These are phyloP conservation scores for Halichondria panicea DNA, from an alignment of 37 sponge, comb jelly and placozoan genomes.

Conservation along the genomic window DNA sequence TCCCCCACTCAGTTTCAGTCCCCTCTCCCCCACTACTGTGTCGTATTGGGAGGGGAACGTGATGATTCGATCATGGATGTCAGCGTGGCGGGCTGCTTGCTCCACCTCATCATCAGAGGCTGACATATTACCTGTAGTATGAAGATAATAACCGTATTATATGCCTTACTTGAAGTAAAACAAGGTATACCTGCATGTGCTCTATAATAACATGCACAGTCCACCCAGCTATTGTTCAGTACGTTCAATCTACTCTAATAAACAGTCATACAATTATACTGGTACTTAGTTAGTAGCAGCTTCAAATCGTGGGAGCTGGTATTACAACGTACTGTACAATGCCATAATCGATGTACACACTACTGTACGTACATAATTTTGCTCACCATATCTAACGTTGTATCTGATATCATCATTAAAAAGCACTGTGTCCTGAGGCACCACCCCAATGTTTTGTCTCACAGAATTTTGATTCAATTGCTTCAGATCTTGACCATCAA, in stretches of 20 bases:
- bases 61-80: slow-evolving; percentile 86
- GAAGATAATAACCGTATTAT: no score
- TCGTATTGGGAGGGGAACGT: slow-evolving; percentile 84
- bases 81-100: slow-evolving; percentile 83
- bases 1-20: slow-evolving; percentile 97
- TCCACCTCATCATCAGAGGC: slow-evolving; percentile 85
- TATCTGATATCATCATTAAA: slow-evolving; percentile 94
- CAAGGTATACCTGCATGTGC: no score
- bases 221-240: no score
- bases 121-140: slow-evolving; percentile 23
- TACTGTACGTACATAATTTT: no score
- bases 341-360: no score
- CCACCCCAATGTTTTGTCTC: slow-evolving; percentile 86
- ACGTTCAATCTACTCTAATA: no score
- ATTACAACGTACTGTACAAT: no score
- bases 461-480: slow-evolving; percentile 71
- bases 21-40: slow-evolving; percentile 97
- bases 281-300: no score
- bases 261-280: no score
- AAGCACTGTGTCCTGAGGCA: slow-evolving; percentile 99
- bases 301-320: no score
- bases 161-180: no score
- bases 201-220: no score
- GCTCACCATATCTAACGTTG: slow-evolving; percentile 91
- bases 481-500: slow-evolving; percentile 93